Percentiles rank a stretch among this genome's conserved stretches.
Conservation (phyloP, 2,113 vertebrate genomes). For the Poicephalus meyeri region DNA sequence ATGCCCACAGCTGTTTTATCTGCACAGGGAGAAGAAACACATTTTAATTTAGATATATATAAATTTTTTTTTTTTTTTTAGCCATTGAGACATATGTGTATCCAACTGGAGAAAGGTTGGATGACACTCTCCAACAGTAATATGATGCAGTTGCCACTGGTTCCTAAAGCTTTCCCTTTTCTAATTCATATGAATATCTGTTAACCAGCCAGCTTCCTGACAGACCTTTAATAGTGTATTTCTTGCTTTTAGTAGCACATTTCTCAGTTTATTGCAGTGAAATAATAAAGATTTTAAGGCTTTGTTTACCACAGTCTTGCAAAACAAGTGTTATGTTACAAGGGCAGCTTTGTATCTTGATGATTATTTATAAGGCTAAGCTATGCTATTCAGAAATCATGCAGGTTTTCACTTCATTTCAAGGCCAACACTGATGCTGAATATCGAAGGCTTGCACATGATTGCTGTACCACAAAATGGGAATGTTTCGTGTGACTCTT, state of each 20-base stretch:
- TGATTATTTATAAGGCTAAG: background rate
- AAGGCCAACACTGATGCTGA: background rate
- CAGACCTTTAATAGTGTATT: background rate
- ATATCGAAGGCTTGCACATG: accelerated
- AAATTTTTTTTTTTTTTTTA: background rate
- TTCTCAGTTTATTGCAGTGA: background rate
- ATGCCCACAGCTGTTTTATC: background rate
- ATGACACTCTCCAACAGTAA: background rate
- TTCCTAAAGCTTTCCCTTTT: background rate
- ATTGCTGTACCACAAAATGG: background rate
- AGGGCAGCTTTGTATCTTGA: background rate
- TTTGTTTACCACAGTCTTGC: background rate
- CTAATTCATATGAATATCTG: background rate
- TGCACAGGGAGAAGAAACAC: background rate
- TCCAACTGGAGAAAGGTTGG: background rate
- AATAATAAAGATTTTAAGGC: background rate
- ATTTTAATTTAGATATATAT: background rate
- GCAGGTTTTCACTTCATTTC: background rate
- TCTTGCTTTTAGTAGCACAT: background rate
- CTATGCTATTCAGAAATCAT: background rate
- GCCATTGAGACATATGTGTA: background rate
- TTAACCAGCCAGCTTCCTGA: background rate
- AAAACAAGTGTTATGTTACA: background rate
- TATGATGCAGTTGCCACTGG: background rate
- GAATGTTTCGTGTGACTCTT: background rate